Evolutionary conservation across 2,797 vertebrate species (phyloP).

Genomic region (Amblyopsis hoosieri): DNA sequence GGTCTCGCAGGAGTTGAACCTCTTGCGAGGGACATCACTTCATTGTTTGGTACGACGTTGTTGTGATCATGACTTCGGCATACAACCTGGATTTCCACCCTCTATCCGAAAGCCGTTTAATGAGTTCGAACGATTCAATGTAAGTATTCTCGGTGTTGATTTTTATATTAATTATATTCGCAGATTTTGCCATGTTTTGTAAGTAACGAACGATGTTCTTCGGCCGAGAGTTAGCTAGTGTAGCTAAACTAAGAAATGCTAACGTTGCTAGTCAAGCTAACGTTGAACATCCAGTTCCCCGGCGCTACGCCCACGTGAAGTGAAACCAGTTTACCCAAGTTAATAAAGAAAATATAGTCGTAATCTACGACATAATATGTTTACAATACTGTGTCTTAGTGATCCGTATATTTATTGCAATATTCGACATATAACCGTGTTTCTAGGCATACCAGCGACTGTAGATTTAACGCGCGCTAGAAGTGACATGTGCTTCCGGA

Average conservation of each 20-base stretch:
- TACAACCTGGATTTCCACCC: constrained; percentile 95
- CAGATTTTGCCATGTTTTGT: background rate
- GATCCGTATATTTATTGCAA: no score
- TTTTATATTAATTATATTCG: background rate
- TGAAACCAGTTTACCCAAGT: constrained; percentile 39
- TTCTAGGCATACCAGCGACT: constrained; percentile 21
- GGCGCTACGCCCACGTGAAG: constrained; percentile 41
- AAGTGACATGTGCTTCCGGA: constrained; percentile 75
- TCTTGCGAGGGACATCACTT: constrained; percentile 73
- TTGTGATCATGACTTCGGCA: constrained; percentile 89
- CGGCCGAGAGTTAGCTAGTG: constrained; percentile 53
- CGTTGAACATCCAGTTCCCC: background rate
- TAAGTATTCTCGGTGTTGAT: constrained; percentile 76
- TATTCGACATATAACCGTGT: no score
- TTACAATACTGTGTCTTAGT: background rate
- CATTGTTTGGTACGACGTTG: constrained; percentile 69
- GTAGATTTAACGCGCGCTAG: constrained; percentile 43
- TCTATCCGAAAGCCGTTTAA: constrained; percentile 89
- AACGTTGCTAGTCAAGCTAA: constrained; percentile 50
- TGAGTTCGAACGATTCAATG: constrained; percentile 87
- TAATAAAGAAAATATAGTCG: background rate
- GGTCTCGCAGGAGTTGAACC: constrained; percentile 82
- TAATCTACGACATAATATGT: no score
- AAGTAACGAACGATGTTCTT: constrained; percentile 25
- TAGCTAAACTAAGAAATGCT: constrained; percentile 57